Conservation (phyloP, 2,888 invertebrate genomes). For the Lasioglossum oenotherae region DNA sequence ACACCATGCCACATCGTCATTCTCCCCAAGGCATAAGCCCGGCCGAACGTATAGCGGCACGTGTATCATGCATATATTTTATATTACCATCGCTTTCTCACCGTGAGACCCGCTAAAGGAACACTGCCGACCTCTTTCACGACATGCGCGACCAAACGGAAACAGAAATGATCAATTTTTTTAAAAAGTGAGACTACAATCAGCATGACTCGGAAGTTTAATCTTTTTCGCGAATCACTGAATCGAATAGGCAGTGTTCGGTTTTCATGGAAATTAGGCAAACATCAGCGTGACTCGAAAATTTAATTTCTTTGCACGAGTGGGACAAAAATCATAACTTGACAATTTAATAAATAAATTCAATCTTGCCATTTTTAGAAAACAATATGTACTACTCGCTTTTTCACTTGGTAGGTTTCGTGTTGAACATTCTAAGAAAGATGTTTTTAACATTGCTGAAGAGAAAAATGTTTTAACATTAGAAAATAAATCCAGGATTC, state of each 20-base stretch:
- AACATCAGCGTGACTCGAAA: background rate
- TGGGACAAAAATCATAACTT: too few relatives aligned
- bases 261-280: background rate
- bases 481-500: too few relatives aligned
- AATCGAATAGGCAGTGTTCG: background rate
- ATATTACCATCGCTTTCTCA: slow-evolving; percentile 26
- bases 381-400: too few relatives aligned
- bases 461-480: too few relatives aligned
- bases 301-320: background rate
- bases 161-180: background rate
- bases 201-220: background rate
- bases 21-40: slow-evolving; percentile 38
- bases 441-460: too few relatives aligned
- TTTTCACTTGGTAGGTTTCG: too few relatives aligned
- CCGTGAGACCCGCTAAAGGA: background rate
- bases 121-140: background rate
- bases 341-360: too few relatives aligned
- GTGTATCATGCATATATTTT: slow-evolving; percentile 43
- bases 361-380: too few relatives aligned
- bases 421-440: too few relatives aligned
- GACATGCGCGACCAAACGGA: background rate
- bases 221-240: background rate
- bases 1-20: slow-evolving; percentile 37
- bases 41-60: slow-evolving; percentile 19
- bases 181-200: too few relatives aligned